phyloP scores from a whole-genome alignment of 2,113 vertebrate species.

The Cnemophilus loriae region DNA sequence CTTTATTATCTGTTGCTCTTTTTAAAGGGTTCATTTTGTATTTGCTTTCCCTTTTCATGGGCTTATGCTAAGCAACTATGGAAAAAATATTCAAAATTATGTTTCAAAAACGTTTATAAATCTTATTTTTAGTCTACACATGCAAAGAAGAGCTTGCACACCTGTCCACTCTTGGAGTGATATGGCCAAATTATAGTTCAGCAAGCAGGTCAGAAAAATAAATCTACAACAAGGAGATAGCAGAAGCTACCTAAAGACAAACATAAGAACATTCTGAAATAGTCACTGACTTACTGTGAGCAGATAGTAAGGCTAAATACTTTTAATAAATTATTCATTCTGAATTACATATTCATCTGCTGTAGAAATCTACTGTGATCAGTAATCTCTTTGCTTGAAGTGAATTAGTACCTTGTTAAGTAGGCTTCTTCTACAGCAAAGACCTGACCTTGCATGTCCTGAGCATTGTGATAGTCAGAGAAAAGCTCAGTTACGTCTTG shows the following conservation, averaged over 20 bases:
- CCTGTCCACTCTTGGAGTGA: background rate
- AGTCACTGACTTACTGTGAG: background rate
- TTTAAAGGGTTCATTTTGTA: background rate
- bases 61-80: background rate
- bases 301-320: background rate
- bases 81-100: background rate
- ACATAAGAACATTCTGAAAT: background rate
- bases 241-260: background rate
- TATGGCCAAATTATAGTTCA: background rate
- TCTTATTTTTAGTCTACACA: background rate
- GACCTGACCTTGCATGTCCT: background rate
- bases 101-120: background rate
- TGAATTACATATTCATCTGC: background rate
- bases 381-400: background rate
- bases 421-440: background rate
- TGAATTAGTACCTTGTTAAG: slow-evolving; percentile 2
- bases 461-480: background rate
- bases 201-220: background rate
- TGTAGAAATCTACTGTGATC: slow-evolving; percentile 14
- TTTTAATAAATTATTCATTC: slow-evolving; percentile 2
- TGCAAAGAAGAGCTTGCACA: background rate
- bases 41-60: background rate
- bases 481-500: background rate
- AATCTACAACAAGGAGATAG: background rate
- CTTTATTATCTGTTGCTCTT: background rate